A percentile compares a stretch with the other conserved stretches of the same genome.
These are phyloP conservation scores for Eustalomyia histrio DNA, from an alignment of 2,888 invertebrate species.

Conservation along the genomic window DNA sequence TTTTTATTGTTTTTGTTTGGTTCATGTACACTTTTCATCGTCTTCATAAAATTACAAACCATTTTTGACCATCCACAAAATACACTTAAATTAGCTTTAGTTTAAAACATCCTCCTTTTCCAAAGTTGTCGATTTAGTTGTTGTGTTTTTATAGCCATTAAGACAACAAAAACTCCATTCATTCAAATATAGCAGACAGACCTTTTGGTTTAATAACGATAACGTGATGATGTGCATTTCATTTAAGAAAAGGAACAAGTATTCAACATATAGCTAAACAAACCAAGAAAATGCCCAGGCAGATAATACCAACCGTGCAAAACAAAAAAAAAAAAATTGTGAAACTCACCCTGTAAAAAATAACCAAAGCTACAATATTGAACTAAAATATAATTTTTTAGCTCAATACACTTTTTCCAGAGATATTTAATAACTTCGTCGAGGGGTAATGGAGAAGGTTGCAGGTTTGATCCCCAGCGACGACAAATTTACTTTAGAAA, in stretches of 20 bases:
- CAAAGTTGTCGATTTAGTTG: conserved; percentile 33
- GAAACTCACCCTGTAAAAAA: too few species aligned
- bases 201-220: conserved; percentile 56
- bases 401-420: too few species aligned
- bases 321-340: too few species aligned
- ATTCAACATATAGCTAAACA: conserved; percentile 2
- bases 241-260: conserved; percentile 19
- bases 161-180: conserved; percentile 43
- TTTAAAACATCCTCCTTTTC: conserved; percentile 35
- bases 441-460: too few species aligned
- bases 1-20: not conserved
- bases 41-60: conserved; percentile 4
- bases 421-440: too few species aligned
- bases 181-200: conserved; percentile 42
- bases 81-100: conserved; percentile 57
- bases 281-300: conserved; percentile 3
- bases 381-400: too few species aligned
- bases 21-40: conserved; percentile 3
- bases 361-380: too few species aligned
- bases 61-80: conserved; percentile 27
- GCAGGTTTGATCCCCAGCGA: too few species aligned
- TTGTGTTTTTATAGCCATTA: conserved; percentile 44
- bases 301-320: too few species aligned
- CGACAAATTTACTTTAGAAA: too few species aligned
- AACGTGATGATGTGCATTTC: conserved; percentile 61